phyloP scores from a whole-genome alignment of 2,797 vertebrate species.

The Danio tinwini region DNA sequence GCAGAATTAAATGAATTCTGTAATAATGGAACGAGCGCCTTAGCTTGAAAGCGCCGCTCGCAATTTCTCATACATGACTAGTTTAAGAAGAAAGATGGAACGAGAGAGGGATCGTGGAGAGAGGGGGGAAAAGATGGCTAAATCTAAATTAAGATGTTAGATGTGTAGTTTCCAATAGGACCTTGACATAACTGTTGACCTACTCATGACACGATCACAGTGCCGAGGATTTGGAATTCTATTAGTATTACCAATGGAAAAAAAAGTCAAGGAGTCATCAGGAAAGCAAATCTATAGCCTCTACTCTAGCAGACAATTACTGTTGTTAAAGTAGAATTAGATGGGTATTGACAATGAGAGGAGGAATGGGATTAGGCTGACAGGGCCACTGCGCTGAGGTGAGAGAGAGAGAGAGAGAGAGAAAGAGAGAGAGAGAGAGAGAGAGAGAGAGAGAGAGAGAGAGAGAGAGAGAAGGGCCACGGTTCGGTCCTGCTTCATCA shows the following conservation, averaged over 20 bases:
- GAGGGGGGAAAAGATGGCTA: conserved; percentile 78
- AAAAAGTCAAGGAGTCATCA: conserved; percentile 99
- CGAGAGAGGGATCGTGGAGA: conserved; percentile 59
- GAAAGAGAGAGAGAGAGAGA: too few relatives aligned
- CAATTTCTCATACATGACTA: conserved; percentile 79
- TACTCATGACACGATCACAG: conserved; percentile 97
- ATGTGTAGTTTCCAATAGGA: conserved; percentile 99
- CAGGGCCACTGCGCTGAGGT: conserved; percentile 42
- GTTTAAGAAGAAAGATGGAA: conserved; percentile 49
- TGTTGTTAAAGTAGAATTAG: conserved; percentile 99
- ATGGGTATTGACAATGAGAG: conserved; percentile 98
- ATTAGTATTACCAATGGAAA: conserved; percentile 98
- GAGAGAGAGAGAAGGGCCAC: too few relatives aligned
- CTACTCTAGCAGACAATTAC: conserved; percentile 99
- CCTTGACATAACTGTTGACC: conserved; percentile 99
- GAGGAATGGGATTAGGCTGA: conserved; percentile 83
- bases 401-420: conserved; percentile 58
- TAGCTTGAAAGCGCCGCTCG: conserved; percentile 80
- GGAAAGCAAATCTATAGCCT: conserved; percentile 99
- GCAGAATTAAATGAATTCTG: conserved; percentile 79
- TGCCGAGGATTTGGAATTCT: conserved; percentile 98
- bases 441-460: too few relatives aligned
- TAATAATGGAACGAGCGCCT: conserved; percentile 79
- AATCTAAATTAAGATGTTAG: conserved; percentile 99
- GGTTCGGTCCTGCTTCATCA: conserved; percentile 45